A percentile compares a stretch with the other conserved stretches of the same genome.
These are phyloP conservation scores for Drosophila neonasuta DNA, from an alignment of 2,888 invertebrate species.

Conservation along the genomic window DNA sequence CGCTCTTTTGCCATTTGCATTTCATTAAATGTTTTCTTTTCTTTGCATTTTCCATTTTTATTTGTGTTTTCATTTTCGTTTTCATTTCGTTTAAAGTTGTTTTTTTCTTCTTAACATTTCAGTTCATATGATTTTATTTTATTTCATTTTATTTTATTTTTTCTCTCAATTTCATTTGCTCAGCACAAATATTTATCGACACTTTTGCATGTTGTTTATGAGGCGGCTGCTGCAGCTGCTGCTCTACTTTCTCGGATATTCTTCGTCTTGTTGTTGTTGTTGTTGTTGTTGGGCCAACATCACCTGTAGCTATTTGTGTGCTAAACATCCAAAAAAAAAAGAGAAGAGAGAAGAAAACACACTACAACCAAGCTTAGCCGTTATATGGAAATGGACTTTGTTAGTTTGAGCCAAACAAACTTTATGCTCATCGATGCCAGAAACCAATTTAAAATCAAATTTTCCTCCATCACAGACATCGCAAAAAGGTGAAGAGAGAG, in stretches of 20 bases:
- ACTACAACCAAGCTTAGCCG: slow-evolving; percentile 38
- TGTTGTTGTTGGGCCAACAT: slow-evolving; percentile 35
- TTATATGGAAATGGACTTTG: slow-evolving; percentile 58
- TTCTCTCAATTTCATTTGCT: slow-evolving; percentile 55
- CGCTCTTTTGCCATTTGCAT: slow-evolving; percentile 46
- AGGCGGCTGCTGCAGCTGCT: slow-evolving; percentile 20
- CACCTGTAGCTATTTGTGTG: slow-evolving; percentile 68
- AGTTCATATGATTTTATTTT: slow-evolving; percentile 35
- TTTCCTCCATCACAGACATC: slow-evolving; percentile 40
- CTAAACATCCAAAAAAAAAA: slow-evolving; percentile 32
- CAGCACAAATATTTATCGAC: slow-evolving; percentile 63
- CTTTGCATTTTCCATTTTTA: slow-evolving; percentile 12
- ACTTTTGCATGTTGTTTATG: slow-evolving; percentile 48
- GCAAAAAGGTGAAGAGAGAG: background rate
- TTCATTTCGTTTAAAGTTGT: slow-evolving; percentile 15
- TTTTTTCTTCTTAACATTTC: slow-evolving; percentile 25
- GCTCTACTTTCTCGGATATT: slow-evolving; percentile 14
- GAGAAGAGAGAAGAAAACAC: background rate
- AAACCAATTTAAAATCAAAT: slow-evolving; percentile 76
- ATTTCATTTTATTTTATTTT: slow-evolving; percentile 18
- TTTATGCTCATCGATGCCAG: slow-evolving; percentile 57
- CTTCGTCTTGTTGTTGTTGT: slow-evolving; percentile 17
- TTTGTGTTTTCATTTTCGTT: slow-evolving; percentile 19
- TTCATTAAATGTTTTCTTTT: slow-evolving; percentile 37
- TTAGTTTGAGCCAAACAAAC: slow-evolving; percentile 63